Evolutionary conservation across 2,797 vertebrate species (phyloP), one percentile per base, ranked within the genome.

Genomic region (Streptopelia turtur): DNA sequence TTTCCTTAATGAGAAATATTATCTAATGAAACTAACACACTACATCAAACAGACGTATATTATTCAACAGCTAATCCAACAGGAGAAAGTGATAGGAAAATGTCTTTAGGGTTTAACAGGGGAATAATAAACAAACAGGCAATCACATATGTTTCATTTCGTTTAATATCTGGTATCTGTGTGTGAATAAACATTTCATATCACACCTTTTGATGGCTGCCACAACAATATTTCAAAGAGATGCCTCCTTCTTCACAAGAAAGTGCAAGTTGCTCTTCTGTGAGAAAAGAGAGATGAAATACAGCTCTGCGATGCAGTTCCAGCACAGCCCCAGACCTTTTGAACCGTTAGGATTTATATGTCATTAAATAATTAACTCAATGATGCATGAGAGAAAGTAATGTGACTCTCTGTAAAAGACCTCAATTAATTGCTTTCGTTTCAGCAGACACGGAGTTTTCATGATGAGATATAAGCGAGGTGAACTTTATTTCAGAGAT

Each of bases 311-410:
- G 39, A 8, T 30, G 77, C 9, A 50, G 74, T 52, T 77, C 68
- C 86, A 76, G 75, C 76, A 52, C 74, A 84, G 94, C 72, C 88
- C 31, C 65, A n/a, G 94, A 87, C 91, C 96, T 95, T 89, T 60
- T 72, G 95, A 95, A 88, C 90, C 5, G 0, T 8, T 70, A 45
- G 68, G 90, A 94, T 92, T 96, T 93, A 92, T 83, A 55, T 89
- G 87, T 92, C 84, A 76, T 96, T 97, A 96, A 97, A 96, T 96
- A 97, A 97, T 97, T 96, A 97, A 96, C 85, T 93, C 92, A 72
- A n/a, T 66, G 80, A 94, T 90, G 86, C 66, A 31, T 76, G 90
- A 95, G 81, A 85, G 90, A 95, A 91, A 83, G 25, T 37, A 83
- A 68, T 91, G 90, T 4, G 33, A 53, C 70, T 89, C 82, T 93